Evolutionary conservation across 2,113 vertebrate genomes (phyloP).

Genomic region (Neolamprologus cancellatus): DNA sequence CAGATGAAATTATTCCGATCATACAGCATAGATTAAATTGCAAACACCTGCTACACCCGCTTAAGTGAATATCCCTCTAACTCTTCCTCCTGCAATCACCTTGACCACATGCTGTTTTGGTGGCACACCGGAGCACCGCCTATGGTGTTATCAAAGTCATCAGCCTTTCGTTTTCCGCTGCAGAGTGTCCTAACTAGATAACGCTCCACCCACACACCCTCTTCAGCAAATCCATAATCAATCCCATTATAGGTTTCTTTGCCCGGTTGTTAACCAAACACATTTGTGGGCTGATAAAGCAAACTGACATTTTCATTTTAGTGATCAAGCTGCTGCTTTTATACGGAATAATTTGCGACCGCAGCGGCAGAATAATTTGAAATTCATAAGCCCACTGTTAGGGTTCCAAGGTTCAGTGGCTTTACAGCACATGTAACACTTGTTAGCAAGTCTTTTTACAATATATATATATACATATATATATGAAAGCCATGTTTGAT

Average conservation of each 20-base stretch:
- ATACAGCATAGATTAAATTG: neutral
- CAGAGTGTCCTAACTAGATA: slow-evolving; percentile 14
- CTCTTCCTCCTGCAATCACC: slow-evolving; percentile 48
- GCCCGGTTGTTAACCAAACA: neutral
- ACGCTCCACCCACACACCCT: neutral
- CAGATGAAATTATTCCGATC: neutral
- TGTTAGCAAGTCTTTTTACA: neutral
- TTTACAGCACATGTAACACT: neutral
- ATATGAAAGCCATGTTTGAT: neutral
- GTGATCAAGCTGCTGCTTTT: slow-evolving; percentile 9
- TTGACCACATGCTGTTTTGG: slow-evolving; percentile 55
- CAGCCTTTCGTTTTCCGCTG: neutral
- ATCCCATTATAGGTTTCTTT: neutral
- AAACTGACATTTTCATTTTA: slow-evolving; percentile 32
- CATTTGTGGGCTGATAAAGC: slow-evolving; percentile 25
- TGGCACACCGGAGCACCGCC: slow-evolving; percentile 36
- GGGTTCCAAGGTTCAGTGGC: neutral
- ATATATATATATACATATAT: neutral
- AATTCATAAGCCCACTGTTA: neutral
- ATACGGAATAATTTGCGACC: neutral
- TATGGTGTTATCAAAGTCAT: slow-evolving; percentile 61
- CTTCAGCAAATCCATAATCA: neutral
- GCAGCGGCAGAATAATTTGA: neutral
- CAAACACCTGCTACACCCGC: neutral
- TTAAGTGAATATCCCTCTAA: neutral